Evolutionary conservation across 2,113 vertebrate genomes (phyloP), one percentile per base, ranked within the genome.

Genomic region (Gorsachius goisagi): DNA sequence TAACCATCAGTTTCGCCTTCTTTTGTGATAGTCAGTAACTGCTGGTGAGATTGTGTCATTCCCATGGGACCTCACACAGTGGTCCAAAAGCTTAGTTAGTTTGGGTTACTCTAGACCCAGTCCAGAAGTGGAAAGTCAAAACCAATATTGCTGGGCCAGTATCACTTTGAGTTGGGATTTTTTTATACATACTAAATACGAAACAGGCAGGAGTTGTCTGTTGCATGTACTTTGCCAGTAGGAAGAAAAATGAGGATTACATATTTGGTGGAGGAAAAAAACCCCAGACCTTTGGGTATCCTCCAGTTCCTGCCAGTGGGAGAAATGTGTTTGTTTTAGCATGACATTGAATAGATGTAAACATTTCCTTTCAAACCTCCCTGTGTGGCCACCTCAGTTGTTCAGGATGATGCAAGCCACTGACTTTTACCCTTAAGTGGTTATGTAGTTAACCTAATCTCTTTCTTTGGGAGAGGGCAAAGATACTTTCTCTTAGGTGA

Each of bases 381-480:
- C 22, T 94, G 95, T 96, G 92, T 93, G 95, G 90, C 72, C 82
- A 95, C 45, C 53, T 87, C 87, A 81, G 72, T 95, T 84, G 11
- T 52, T 59, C 24, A 37, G 28, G 11, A 32, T 94, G 66, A 93
- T 85, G 44, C 72, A 96, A 95, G 63, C 76, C 78, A 73, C 47
- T 78, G 47, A 66, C 69, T 93, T 96, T 74, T 7, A 55, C 13
- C 27, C 24, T 39, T 58, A 64, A 76, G 68, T 66, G 68, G 28
- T 84, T 88, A 28, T 62, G 64, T 47, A 79, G 22, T 77, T 76
- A 80, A 88, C 16, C 15, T 44, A 55, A 15, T 59, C 1, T 26
- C 11, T 49, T 22, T 52, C 84, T 28, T 20, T 5, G 8, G 9
- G 33, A 76, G n/a, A 82, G 5, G 11, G 23, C 15, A 50, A 73